These are phyloP conservation scores for Sciurus vulgaris DNA, from an alignment of 2,797 vertebrate species.

Conservation along the genomic window DNA sequence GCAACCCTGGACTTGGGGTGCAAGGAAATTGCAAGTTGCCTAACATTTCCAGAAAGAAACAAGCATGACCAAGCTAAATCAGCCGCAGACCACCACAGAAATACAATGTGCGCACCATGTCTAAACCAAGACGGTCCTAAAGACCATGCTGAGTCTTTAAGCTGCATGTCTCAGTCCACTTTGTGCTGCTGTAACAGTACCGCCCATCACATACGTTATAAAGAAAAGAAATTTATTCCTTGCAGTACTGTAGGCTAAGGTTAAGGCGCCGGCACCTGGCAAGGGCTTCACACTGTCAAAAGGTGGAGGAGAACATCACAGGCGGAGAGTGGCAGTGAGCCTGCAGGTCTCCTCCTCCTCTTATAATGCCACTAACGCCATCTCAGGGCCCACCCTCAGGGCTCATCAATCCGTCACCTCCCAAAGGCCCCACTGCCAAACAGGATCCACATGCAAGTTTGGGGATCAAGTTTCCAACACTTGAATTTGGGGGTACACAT, in stretches of 20 bases:
- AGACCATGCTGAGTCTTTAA: neutral
- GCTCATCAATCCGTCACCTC: neutral
- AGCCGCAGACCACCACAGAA: neutral
- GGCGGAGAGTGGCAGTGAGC: too few relatives aligned
- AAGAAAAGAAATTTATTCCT: neutral
- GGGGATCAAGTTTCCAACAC: neutral
- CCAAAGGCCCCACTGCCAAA: neutral
- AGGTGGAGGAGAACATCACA: too few relatives aligned
- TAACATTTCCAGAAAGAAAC: neutral
- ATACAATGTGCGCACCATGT: fast-evolving
- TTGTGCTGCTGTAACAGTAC: neutral
- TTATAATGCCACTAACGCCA: neutral
- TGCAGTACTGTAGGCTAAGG: too few relatives aligned
- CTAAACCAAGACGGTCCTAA: too few relatives aligned
- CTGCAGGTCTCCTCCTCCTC: neutral
- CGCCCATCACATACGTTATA: neutral
- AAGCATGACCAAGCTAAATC: fast-evolving
- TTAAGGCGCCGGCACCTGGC: neutral
- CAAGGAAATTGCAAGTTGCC: neutral
- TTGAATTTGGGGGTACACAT: neutral
- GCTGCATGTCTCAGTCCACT: neutral
- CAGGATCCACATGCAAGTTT: neutral
- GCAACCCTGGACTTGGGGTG: neutral
- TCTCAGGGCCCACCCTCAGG: neutral
- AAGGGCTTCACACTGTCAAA: too few relatives aligned